Base-by-base conservation (phyloP, 1,140 invertebrate species). In the Neotoxoptera formosana region DNA sequence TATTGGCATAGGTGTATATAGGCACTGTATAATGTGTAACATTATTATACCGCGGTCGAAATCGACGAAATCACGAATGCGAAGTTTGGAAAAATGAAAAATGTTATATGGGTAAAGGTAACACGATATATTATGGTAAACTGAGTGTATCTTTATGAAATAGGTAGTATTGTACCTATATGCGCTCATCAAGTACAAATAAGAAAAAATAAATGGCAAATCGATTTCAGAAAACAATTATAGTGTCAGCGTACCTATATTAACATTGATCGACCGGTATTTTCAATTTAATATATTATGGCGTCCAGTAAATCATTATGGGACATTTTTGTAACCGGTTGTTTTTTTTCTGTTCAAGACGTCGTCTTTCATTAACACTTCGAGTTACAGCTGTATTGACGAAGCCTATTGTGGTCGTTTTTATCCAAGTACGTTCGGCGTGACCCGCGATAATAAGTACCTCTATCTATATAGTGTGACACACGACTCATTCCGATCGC, bases 201-300 rank as follows among this genome's bases (percentile, higher is more conserved):
- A 23, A 48, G 8, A 88, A 53, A 20, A n/a, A 88, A 48, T 21
- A 47, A 48, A 53, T 20, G 20, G 34, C 8, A 88, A 34, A 89
- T 25, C 51, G n/a, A 53, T 56, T 7, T 36, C 88, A 30, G 34
- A 3, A 7, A 56, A 53, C 34, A 48, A 87, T 47, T 23, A 47
- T 41, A 17, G 60, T 76, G 41, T n/a, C 17, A 76, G 8, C 6
- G 25, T 34, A 1, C 21, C 9, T 36, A n/a, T 45, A 51, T 88
- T 41, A 56, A 41, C 88, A 56, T 56, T 89, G 88, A 41, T 89
- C 23, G 53, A 89, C 88, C 51, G 34, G 51, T 56, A 56, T 89
- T 56, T 47, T 88, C 30, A 47, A 89, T 89, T 89, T 41, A 88
- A 88, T 51, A 88, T 48, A 89, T 41, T 56, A 41, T 30, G 51